Evolutionary conservation across 30 jellyfish, hydroid and myxozoan genomes (phyloP), one percentile per base, ranked within the genome.

Genomic region (Aurelia aurita): DNA sequence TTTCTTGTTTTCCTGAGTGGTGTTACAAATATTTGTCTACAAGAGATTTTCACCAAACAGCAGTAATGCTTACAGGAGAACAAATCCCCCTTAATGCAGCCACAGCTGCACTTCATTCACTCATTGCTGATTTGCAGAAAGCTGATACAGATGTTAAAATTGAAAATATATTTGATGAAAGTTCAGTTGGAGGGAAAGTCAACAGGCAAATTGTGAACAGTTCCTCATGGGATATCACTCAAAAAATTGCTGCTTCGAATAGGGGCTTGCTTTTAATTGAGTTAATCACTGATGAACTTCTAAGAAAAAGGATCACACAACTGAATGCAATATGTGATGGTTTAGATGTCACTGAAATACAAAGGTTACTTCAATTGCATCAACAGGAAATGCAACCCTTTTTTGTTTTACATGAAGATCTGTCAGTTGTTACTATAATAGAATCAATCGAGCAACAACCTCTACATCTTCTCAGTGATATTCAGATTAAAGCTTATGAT

Each of bases 1-100:
- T 54, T 54, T 9, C 65, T 21, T 54, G 65, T 21, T 54, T 54
- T 54, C 65, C 65, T 54, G 65, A 54, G 27, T 54, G 65, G 65
- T 54, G 5, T 0, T 54, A 54, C 27, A 54, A 54, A 54, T 54
- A 54, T 54, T 54, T 54, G 65, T 54, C 27, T 16, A 54, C 65
- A 54, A 12, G 27, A 54, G 27, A 18, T 54, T 54, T 54, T 54
- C 65, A 54, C 65, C 25, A 54, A 21, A 21, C 65, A 54, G 65
- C 65, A 54, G 65, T 54, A 16, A 3, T 54, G 10, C 65, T 54
- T 54, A 4, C 65, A 54, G 65, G 10, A 54, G 65, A 54, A 18
- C 65, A 54, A 54, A 54, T 54, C 27, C 65, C 65, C 22, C 65
- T 54, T 3, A 54, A 54, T 54, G 65, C 65, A 5, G 65, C 65